Evolutionary conservation across 2,113 vertebrate species (phyloP).

Genomic region (Azemiops feae): DNA sequence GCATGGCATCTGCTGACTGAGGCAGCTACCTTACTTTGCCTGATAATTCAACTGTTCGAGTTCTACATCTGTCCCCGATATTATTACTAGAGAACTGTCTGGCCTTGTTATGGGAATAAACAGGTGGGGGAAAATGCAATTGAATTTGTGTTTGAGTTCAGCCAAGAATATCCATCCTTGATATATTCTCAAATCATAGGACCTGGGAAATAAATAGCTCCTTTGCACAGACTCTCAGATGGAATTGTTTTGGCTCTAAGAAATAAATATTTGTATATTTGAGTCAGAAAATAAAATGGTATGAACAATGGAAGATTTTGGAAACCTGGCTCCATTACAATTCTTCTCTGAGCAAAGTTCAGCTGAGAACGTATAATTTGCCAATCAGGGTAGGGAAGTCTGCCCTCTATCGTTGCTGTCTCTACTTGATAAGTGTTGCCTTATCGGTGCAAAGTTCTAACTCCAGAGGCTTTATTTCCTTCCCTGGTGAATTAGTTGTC

Average conservation of each 20-base stretch:
- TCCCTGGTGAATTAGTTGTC: neutral
- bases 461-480: neutral
- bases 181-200: neutral
- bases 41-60: too few species aligned
- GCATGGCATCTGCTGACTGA: too few species aligned
- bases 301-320: neutral
- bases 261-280: neutral
- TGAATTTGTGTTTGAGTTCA: neutral
- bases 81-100: too few species aligned
- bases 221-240: neutral
- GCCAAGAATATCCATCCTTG: neutral
- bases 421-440: neutral
- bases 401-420: neutral
- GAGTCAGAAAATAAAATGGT: too few species aligned
- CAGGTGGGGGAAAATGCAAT: neutral
- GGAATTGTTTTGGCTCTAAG: neutral
- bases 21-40: too few species aligned
- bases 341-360: neutral
- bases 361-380: neutral
- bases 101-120: too few species aligned
- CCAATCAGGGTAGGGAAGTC: too few species aligned
- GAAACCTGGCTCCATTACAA: neutral
- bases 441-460: neutral
- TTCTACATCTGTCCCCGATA: too few species aligned
- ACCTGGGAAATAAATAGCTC: neutral